Percentiles rank a stretch among this genome's conserved stretches.
phyloP scores from a whole-genome alignment of 2,113 vertebrate genomes.

The Archilochus colubris region DNA sequence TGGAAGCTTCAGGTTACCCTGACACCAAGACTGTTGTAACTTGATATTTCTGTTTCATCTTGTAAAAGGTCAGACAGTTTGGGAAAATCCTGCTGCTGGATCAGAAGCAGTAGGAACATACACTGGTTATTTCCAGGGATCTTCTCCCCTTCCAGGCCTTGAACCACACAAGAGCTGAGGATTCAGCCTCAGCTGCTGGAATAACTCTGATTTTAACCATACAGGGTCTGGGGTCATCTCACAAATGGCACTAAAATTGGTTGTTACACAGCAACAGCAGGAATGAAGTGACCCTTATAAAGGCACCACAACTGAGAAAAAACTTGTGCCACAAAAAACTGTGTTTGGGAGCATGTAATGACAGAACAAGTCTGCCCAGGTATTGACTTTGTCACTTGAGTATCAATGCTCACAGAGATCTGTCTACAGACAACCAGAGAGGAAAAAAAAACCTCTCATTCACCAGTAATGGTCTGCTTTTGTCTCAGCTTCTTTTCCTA shows the following conservation, averaged over 20 bases:
- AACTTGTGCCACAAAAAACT: neutral
- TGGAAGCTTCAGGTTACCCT: neutral
- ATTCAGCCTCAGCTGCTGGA: neutral
- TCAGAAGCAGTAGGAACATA: neutral
- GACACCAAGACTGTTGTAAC: neutral
- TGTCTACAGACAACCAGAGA: neutral
- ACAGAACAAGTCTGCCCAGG: neutral
- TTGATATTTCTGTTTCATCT: neutral
- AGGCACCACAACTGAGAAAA: neutral
- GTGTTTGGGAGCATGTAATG: accelerated
- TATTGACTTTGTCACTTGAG: neutral
- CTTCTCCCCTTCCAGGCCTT: neutral
- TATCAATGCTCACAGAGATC: neutral
- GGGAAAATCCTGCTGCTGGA: neutral
- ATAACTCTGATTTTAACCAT: neutral
- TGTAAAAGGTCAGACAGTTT: neutral
- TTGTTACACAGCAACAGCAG: neutral
- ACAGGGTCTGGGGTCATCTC: neutral
- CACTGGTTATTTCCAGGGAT: neutral
- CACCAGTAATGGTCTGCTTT: neutral
- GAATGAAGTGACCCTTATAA: neutral
- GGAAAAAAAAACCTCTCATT: neutral
- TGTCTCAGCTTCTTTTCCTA: neutral
- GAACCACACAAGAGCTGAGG: neutral
- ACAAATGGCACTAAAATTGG: neutral